phyloP scores from a whole-genome alignment of 1,140 invertebrate genomes.

The Polyergus mexicanus region DNA sequence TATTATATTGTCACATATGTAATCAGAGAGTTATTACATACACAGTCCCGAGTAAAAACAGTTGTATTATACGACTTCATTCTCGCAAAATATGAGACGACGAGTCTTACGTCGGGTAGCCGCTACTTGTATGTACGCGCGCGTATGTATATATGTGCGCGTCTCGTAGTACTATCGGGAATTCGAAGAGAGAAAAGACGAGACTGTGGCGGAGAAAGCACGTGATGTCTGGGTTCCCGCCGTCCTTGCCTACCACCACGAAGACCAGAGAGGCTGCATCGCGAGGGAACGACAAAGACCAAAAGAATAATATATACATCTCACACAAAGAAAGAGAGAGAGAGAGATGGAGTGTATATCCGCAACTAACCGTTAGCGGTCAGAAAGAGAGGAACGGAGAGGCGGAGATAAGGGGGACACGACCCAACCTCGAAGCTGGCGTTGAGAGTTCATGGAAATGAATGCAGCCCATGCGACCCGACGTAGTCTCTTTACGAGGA shows the following conservation, averaged over 20 bases:
- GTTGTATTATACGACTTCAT: conserved; percentile 21
- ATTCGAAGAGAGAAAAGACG: conserved; percentile 47
- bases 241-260: conserved; percentile 66
- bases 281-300: conserved; percentile 14
- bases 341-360: background rate
- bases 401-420: conserved; percentile 37
- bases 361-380: conserved; percentile 5
- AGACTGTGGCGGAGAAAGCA: conserved; percentile 69
- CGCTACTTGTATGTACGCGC: conserved; percentile 27
- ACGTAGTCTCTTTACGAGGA: background rate
- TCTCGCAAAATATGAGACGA: conserved; percentile 13
- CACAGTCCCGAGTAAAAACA: background rate
- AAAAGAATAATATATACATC: conserved; percentile 47
- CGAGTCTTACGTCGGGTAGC: conserved; percentile 28
- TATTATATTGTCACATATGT: background rate
- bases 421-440: conserved; percentile 47
- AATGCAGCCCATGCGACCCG: conserved; percentile 45
- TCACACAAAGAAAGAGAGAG: background rate
- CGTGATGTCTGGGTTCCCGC: conserved; percentile 77
- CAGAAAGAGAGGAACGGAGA: background rate
- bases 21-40: conserved; percentile 3
- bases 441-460: conserved; percentile 64
- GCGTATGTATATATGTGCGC: background rate
- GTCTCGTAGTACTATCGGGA: conserved; percentile 57
- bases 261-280: conserved; percentile 41